Conservation (phyloP, 2,797 vertebrate species). For the Sebastolobus altivelis region DNA sequence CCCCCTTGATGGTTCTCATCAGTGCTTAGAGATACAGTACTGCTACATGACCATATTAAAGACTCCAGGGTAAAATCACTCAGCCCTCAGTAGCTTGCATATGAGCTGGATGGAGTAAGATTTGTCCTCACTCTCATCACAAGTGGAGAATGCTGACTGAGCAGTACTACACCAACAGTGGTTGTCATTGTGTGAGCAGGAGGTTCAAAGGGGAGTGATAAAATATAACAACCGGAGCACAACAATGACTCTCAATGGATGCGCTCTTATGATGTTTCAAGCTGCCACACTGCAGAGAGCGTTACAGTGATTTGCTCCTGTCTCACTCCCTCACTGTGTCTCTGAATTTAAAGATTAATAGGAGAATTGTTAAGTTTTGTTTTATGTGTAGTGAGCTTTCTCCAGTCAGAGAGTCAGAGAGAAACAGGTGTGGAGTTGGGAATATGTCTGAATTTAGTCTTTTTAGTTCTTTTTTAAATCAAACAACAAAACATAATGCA, state of each 20-base stretch:
- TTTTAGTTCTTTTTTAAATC: neutral
- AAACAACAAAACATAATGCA: neutral
- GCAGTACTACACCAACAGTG: neutral
- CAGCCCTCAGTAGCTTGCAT: constrained; percentile 31
- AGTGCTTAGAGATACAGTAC: constrained; percentile 21
- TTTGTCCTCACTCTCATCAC: constrained; percentile 23
- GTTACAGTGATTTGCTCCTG: neutral
- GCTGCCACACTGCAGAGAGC: neutral
- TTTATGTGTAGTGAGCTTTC: neutral
- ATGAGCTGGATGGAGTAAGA: constrained; percentile 35
- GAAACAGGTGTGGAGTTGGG: neutral
- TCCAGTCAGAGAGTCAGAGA: neutral
- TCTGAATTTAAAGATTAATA: constrained; percentile 1
- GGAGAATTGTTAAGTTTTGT: neutral
- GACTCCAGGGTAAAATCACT: constrained; percentile 37
- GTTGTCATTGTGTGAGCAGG: neutral
- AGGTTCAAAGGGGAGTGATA: neutral
- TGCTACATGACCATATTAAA: constrained; percentile 14
- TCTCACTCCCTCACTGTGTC: neutral
- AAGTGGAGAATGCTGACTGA: constrained; percentile 28
- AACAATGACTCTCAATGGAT: neutral
- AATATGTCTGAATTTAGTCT: neutral
- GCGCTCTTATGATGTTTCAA: neutral
- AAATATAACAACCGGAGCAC: neutral
- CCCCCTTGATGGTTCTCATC: constrained; percentile 27